Evolutionary conservation across 2,113 vertebrate species (phyloP).

Genomic region (Antigone vipio): DNA sequence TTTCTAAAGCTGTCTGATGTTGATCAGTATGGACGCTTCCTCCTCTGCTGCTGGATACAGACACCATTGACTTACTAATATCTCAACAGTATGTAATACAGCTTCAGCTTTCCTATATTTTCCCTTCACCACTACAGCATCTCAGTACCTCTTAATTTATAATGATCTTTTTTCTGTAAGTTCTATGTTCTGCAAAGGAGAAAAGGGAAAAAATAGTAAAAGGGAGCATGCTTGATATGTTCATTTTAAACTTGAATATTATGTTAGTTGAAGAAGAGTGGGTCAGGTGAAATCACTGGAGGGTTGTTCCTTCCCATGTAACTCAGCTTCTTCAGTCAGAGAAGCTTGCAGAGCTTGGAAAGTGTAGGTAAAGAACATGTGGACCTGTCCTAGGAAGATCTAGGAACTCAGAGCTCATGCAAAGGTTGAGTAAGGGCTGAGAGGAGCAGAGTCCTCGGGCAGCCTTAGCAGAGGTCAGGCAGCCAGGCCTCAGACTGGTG

Average conservation of each 20-base stretch:
- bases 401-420: background rate
- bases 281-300: background rate
- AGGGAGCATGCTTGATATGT: background rate
- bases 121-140: background rate
- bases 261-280: background rate
- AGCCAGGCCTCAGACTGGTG: background rate
- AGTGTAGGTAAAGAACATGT: background rate
- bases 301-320: background rate
- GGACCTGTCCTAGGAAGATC: background rate
- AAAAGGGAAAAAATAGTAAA: background rate
- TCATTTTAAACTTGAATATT: background rate
- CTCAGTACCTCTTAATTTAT: background rate
- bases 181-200: background rate
- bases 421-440: background rate
- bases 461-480: background rate
- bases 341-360: background rate
- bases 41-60: background rate
- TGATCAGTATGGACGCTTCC: background rate
- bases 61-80: background rate
- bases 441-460: background rate
- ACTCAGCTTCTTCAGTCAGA: background rate
- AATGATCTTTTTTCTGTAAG: background rate
- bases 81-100: background rate
- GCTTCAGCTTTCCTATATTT: background rate
- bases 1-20: background rate